Percentiles rank a stretch among this genome's conserved stretches.
Conservation (phyloP, 2,888 invertebrate species). For the Drosophila tanythrix region DNA sequence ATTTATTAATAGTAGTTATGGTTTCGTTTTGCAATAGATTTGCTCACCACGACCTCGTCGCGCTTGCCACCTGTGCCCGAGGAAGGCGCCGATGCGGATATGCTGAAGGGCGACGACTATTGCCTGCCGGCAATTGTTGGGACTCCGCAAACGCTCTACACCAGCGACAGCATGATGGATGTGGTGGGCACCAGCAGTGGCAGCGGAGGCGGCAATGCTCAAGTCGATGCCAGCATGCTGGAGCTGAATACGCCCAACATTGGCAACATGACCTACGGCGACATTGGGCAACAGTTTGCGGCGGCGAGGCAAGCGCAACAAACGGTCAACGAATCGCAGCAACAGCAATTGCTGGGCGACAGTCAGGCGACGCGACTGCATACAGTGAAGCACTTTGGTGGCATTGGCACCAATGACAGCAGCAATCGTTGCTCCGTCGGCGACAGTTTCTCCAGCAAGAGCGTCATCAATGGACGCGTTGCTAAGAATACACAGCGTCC, state of each 20-base stretch:
- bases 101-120: constrained; percentile 86
- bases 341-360: constrained; percentile 47
- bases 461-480: constrained; percentile 83
- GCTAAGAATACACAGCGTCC: constrained; percentile 82
- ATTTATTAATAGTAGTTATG: constrained; percentile 62
- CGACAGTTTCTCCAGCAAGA: constrained; percentile 71
- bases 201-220: constrained; percentile 24
- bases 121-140: constrained; percentile 73
- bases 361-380: constrained; percentile 41
- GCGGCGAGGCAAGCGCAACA: constrained; percentile 63
- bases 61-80: constrained; percentile 88
- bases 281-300: constrained; percentile 80
- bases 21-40: constrained; percentile 68
- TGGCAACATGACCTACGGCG: constrained; percentile 74
- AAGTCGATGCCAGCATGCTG: constrained; percentile 83
- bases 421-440: constrained; percentile 34
- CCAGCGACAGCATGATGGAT: constrained; percentile 80
- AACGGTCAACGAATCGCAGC: constrained; percentile 39
- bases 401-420: constrained; percentile 36
- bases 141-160: constrained; percentile 79
- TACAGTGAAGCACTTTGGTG: constrained; percentile 68
- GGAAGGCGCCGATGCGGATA: constrained; percentile 86
- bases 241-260: constrained; percentile 82
- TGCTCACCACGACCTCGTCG: constrained; percentile 80
- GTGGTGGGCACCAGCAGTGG: constrained; percentile 48